These are phyloP conservation scores for Gnathonemus longibarbis DNA, from an alignment of 2,113 vertebrate genomes.

Conservation along the genomic window DNA sequence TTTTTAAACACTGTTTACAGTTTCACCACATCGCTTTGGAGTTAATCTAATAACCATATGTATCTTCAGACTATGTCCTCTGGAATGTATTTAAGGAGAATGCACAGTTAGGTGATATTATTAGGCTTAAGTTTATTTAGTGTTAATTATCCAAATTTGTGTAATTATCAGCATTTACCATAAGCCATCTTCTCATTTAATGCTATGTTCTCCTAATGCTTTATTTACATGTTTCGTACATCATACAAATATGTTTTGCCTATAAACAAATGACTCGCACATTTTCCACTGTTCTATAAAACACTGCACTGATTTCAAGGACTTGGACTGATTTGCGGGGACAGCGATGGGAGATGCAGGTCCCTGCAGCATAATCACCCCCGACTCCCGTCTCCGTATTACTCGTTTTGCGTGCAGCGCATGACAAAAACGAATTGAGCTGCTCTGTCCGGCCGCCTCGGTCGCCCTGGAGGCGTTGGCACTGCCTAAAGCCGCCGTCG, in stretches of 20 bases:
- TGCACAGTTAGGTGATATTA: background rate
- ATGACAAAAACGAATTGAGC: background rate
- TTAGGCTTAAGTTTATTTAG: background rate
- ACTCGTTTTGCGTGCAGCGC: background rate
- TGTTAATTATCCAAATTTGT: background rate
- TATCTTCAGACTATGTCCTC: background rate
- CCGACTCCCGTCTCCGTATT: background rate
- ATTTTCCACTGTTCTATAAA: background rate
- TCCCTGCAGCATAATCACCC: background rate
- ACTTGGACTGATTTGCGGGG: background rate
- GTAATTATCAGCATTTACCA: background rate
- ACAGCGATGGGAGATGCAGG: background rate
- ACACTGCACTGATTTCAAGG: background rate
- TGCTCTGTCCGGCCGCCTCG: background rate
- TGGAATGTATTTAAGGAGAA: background rate
- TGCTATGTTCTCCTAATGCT: background rate
- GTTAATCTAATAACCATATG: background rate
- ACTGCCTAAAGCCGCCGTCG: background rate
- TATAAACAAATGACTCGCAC: background rate
- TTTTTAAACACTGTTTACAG: background rate
- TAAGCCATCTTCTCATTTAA: background rate
- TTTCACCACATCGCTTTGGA: background rate
- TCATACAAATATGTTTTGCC: background rate
- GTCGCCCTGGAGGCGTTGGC: background rate
- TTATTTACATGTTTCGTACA: background rate